Percentiles rank a stretch among this genome's conserved stretches.
Conservation (phyloP, 2,888 invertebrate species). For the Prenolepis imparis region DNA sequence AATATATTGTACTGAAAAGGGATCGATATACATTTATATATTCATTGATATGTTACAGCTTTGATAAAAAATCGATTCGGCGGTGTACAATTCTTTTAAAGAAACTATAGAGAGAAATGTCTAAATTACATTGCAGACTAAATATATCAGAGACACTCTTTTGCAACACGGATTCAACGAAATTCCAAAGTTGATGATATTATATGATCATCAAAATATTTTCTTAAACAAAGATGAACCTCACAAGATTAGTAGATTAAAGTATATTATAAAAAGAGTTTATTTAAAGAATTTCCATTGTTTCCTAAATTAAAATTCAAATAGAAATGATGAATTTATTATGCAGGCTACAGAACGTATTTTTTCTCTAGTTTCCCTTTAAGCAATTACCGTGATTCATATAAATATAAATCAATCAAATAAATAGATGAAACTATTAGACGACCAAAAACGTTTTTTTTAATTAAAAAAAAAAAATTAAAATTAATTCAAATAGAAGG, state of each 20-base stretch:
- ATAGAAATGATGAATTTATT: no score
- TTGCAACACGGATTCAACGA: no score
- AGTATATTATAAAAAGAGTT: not conserved
- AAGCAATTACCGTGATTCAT: not conserved
- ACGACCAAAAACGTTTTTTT: not conserved
- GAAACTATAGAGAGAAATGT: not conserved
- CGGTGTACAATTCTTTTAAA: not conserved
- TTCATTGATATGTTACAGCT: not conserved
- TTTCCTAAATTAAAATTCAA: no score
- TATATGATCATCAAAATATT: not conserved
- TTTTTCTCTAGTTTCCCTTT: no score
- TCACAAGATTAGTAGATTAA: not conserved
- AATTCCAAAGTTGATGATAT: no score
- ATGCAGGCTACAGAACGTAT: no score
- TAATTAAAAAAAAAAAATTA: not conserved
- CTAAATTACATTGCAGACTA: slow-evolving; percentile 24
- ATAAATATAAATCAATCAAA: not conserved
- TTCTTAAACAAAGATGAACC: not conserved
- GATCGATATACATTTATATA: not conserved
- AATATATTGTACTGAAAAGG: not conserved
- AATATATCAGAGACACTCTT: no score
- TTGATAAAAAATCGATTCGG: not conserved
- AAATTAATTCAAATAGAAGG: no score
- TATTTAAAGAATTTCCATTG: no score
- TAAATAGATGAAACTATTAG: not conserved